These are phyloP conservation scores for Clitarchus hookeri DNA, from an alignment of 2,888 invertebrate species.

Conservation along the genomic window DNA sequence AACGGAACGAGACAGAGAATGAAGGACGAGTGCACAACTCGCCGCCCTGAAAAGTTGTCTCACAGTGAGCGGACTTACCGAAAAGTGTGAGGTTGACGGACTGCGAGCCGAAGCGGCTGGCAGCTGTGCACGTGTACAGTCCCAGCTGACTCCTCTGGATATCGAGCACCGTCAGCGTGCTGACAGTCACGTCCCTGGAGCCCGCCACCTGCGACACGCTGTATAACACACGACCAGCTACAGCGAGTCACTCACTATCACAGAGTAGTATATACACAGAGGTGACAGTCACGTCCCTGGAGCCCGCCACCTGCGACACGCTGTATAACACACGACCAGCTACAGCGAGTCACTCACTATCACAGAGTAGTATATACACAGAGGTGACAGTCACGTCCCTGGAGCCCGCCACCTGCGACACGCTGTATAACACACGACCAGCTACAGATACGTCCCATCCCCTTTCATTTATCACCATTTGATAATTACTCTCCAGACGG, in stretches of 20 bases:
- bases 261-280: too few relatives aligned
- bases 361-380: too few relatives aligned
- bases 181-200: not conserved
- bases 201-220: constrained; percentile 12
- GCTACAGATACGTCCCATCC: too few relatives aligned
- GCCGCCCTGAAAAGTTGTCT: too few relatives aligned
- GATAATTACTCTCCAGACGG: too few relatives aligned
- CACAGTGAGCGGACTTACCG: not conserved
- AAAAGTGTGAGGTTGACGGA: not conserved
- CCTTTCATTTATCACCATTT: too few relatives aligned
- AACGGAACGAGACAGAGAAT: not conserved
- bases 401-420: constrained; percentile 4
- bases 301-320: constrained; percentile 5
- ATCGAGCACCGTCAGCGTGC: not conserved
- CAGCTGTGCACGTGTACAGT: constrained; percentile 17
- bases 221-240: not conserved
- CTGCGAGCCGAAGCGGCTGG: not conserved
- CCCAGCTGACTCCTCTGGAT: not conserved
- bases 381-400: not conserved
- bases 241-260: not conserved
- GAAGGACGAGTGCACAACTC: not conserved
- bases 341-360: not conserved
- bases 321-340: not conserved
- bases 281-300: not conserved
- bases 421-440: not conserved